Percentiles rank a stretch among this genome's conserved stretches.
Conservation (phyloP, 92 coral and sea anemone genomes). For the Paramuricea clavata region DNA sequence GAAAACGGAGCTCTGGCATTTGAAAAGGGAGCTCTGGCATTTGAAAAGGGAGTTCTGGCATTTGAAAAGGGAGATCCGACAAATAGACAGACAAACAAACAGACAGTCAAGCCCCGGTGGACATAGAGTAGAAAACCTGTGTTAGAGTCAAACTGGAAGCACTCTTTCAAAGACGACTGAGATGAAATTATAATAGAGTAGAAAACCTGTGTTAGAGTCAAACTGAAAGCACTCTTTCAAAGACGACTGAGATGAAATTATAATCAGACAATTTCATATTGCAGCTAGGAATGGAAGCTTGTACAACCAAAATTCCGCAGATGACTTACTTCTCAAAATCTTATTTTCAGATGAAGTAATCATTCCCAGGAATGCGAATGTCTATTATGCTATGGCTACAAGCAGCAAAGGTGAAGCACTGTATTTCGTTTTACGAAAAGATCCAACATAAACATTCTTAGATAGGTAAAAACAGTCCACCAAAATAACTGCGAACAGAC, state of each 20-base stretch:
- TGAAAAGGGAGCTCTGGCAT: no score
- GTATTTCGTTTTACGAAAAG: constrained; percentile 78
- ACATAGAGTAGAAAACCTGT: no score
- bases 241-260: background rate
- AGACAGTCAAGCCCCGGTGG: no score
- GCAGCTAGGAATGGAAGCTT: background rate
- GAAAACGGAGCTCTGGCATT: no score
- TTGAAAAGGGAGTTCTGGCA: no score
- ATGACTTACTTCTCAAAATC: background rate
- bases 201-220: no score
- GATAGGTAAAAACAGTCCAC: background rate
- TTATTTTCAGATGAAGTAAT: constrained; percentile 79
- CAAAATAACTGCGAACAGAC: background rate
- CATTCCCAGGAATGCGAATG: constrained; percentile 86
- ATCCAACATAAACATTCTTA: background rate
- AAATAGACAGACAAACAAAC: no score
- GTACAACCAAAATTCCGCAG: background rate
- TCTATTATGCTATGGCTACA: constrained; percentile 80
- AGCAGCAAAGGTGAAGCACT: constrained; percentile 82
- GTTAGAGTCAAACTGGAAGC: no score
- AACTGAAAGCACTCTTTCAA: background rate
- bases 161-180: background rate
- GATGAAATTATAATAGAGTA: no score
- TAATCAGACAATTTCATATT: background rate
- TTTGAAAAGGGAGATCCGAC: no score